phyloP scores from a whole-genome alignment of 2,797 vertebrate species.

The Lepidocolaptes lacrymiger region DNA sequence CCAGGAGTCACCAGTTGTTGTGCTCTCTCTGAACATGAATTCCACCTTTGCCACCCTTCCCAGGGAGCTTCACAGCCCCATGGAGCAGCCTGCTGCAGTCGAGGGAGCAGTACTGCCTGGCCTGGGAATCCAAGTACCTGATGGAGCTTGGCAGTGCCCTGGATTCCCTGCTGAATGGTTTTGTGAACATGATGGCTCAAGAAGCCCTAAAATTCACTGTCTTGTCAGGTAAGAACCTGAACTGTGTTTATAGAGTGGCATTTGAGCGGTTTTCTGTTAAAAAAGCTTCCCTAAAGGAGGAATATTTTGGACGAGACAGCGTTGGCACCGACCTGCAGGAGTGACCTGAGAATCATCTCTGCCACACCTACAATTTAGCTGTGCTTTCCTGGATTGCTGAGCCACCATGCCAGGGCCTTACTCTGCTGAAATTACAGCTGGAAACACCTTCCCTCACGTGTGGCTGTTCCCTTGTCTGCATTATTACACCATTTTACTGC shows the following conservation, averaged over 20 bases:
- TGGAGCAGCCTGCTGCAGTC: constrained; percentile 88
- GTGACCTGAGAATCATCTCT: background rate
- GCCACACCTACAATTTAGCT: background rate
- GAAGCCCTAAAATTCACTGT: constrained; percentile 96
- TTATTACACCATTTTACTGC: background rate
- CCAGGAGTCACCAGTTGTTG: background rate
- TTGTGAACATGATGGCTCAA: constrained; percentile 93
- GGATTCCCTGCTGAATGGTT: constrained; percentile 88
- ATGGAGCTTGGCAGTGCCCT: constrained; percentile 89
- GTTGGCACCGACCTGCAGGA: background rate
- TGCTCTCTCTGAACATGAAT: background rate
- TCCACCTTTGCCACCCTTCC: background rate
- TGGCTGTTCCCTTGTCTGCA: background rate
- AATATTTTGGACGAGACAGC: background rate
- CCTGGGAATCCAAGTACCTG: constrained; percentile 95
- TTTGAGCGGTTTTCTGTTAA: background rate
- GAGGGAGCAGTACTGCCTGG: constrained; percentile 93
- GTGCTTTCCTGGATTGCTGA: background rate
- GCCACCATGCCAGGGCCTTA: background rate
- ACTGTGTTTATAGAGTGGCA: background rate
- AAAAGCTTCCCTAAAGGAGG: background rate
- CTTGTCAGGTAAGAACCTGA: constrained; percentile 84
- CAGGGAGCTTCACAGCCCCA: constrained; percentile 88
- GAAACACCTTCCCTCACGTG: background rate
- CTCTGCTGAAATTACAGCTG: background rate